Percentiles rank a stretch among this genome's conserved stretches.
phyloP scores from a whole-genome alignment of 2,888 invertebrate genomes.

The Lasius platythorax region DNA sequence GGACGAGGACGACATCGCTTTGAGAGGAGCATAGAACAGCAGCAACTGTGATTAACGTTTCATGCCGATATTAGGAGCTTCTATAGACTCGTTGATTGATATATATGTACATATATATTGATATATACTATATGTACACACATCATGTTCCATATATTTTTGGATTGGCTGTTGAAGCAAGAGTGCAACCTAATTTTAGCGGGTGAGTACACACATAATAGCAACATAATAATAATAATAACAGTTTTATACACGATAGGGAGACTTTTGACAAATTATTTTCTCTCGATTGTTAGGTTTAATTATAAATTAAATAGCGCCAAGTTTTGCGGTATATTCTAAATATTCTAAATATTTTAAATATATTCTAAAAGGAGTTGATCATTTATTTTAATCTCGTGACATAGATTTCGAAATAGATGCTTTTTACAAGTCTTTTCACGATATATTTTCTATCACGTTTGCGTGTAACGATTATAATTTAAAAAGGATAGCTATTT shows the following conservation, averaged over 20 bases:
- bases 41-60: slow-evolving; percentile 51
- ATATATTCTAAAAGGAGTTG: background rate
- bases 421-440: background rate
- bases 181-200: slow-evolving; percentile 77
- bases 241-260: slow-evolving; percentile 21
- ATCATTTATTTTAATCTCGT: background rate
- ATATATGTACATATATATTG: slow-evolving; percentile 44
- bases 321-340: background rate
- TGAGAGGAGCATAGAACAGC: slow-evolving; percentile 14
- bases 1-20: slow-evolving; percentile 40
- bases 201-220: slow-evolving; percentile 36
- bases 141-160: slow-evolving; percentile 78
- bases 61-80: slow-evolving; percentile 51
- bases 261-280: slow-evolving; percentile 19
- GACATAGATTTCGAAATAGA: background rate
- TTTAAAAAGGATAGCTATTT: background rate
- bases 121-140: slow-evolving; percentile 50
- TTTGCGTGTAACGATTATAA: background rate
- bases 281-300: background rate
- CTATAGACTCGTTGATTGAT: slow-evolving; percentile 45
- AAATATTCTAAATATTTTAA: no score
- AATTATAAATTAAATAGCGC: background rate
- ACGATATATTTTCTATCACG: background rate
- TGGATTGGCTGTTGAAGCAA: slow-evolving; percentile 77
- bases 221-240: background rate